Base-by-base conservation (phyloP, 1,140 invertebrate species). In the Pseudoatta argentina region DNA sequence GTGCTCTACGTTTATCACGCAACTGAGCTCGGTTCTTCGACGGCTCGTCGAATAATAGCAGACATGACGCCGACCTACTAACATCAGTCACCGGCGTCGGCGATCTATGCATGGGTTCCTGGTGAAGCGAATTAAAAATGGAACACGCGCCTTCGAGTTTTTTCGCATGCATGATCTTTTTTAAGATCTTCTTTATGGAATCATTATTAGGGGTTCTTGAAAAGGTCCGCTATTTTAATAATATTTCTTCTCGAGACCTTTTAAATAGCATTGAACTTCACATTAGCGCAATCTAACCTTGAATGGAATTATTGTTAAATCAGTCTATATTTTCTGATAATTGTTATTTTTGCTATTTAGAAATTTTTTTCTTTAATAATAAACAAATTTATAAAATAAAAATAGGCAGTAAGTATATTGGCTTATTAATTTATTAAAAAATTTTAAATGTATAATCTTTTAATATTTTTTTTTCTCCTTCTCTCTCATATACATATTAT, bases 61-160 rank as follows among this genome's bases (percentile, higher is more conserved):
- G 75, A 81, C 83, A 81, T 81, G 86, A 90, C 88, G 89, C 86
- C 86, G 89, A 75, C 55, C 89, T 87, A 85, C 75, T 86, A 76
- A 87, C 79, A 39, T 39, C 34, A 87, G 88, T 82, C 76, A 61
- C 81, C 59, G 76, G 66, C 86, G 48, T 83, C 55, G 69, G 59
- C 87, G 71, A 64, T 88, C 89, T 87, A 82, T 86, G 0, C 7
- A 39, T 39, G 71, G 81, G 88, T 88, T 92, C 87, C 85, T 69
- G 71, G 82, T 87, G 89, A 88, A 92, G 87, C 88, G 87, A 93
- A 92, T 93, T 92, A 93, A 93, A 93, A 93, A 90, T 87, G 87
- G 89, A 71, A 79, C 78, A 87, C 81, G 76, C 81, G 72, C 85
- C 72, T 66, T 18, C 59, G 59, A 78, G 73, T 21, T n/a, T 66